phyloP scores from a whole-genome alignment of 2,888 invertebrate genomes.

The Dioctria linearis region DNA sequence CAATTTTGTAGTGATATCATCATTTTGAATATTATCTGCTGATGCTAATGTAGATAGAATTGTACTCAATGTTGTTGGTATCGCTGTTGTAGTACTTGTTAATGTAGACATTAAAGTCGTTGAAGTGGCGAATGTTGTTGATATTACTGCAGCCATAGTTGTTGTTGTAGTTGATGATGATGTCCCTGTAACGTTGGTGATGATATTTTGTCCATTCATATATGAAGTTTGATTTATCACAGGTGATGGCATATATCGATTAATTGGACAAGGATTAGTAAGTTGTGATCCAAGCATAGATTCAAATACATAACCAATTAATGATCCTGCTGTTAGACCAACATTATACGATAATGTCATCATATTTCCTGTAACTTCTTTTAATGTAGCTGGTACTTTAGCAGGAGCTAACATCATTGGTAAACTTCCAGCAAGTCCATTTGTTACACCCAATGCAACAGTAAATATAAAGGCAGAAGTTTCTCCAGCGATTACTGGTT shows the following conservation, averaged over 20 bases:
- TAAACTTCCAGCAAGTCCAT: conserved; percentile 90
- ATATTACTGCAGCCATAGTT: conserved; percentile 57
- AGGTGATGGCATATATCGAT: conserved; percentile 65
- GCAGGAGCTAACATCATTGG: conserved; percentile 94
- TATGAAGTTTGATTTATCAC: conserved; percentile 58
- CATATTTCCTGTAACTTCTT: conserved; percentile 94
- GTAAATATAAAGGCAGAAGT: conserved; percentile 79
- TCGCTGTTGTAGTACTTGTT: conserved; percentile 31
- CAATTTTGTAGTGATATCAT: conserved; percentile 49
- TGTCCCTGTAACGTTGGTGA: conserved; percentile 60
- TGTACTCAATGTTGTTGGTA: conserved; percentile 40
- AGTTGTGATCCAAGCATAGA: conserved; percentile 75
- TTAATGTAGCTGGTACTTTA: conserved; percentile 86
- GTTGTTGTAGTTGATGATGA: conserved; percentile 60
- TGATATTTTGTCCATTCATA: conserved; percentile 5
- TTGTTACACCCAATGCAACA: conserved; percentile 83
- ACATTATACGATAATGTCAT: conserved; percentile 94
- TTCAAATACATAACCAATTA: conserved; percentile 86
- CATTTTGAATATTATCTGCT: conserved; percentile 28
- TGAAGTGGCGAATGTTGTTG: conserved; percentile 27
- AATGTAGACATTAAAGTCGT: conserved; percentile 35
- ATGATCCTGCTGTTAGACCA: conserved; percentile 86
- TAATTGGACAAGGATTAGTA: conserved; percentile 70
- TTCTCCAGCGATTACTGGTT: conserved; percentile 81
- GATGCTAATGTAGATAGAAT: conserved; percentile 52